Evolutionary conservation across 2,888 invertebrate species (phyloP), one percentile per base, ranked within the genome.

Genomic region (Erebia ligea): DNA sequence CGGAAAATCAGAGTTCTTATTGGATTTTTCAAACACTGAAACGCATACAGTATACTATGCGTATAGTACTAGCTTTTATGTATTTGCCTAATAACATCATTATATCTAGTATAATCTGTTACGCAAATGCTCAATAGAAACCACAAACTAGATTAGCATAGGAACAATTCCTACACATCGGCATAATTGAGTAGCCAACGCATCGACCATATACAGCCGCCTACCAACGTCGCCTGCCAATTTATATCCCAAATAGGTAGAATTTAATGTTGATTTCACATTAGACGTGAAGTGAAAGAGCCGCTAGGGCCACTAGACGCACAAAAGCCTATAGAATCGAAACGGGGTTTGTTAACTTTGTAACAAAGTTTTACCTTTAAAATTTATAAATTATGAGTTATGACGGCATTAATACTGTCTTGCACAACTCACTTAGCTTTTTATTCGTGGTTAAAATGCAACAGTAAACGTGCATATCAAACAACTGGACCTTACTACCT

Each of bases 171-270:
- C 59, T 61, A 72, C 59, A 71, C 59, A 68, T 61, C 61, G 59
- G 63, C 68, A 74, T 72, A 72, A 72, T 74, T 69, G 74, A 72
- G 74, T 69, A 48, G 70, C 72, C 72, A 64, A 58, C 72, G 56
- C 67, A 48, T 58, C 57, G 57, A 34, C 72, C 74, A 72, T 74
- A 74, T 74, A 69, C 70, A 72, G 72, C 57, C n/a, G 69, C 25
- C 52, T n/a, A 68, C 63, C 66, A 66, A 68, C 72, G 72, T 70
- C 66, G 70, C 59, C 73, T 72, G 71, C 70, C 73, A 76, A 76
- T 76, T 75, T 76, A 76, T 76, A 75, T 75, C 73, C 77, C 69
- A 74, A 77, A 76, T 70, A 73, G 77, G 76, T 71, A 71, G 73
- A 68, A 71, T 73, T 75, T 76, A 78, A 76, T 54, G 54, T 10